phyloP scores from a whole-genome alignment of 1,140 invertebrate genomes.

The Papilio helenus region DNA sequence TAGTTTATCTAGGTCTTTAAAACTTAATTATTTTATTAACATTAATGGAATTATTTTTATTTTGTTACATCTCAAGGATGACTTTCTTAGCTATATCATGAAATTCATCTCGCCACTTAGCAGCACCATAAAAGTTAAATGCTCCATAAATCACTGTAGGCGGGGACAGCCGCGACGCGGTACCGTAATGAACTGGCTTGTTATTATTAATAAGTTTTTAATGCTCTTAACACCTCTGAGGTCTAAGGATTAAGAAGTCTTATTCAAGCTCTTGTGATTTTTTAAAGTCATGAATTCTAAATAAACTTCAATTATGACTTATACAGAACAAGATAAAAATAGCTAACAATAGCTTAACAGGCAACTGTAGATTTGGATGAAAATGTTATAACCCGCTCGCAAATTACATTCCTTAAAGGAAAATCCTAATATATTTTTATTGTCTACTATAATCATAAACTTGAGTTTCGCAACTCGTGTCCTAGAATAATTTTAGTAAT shows the following conservation, averaged over 20 bases:
- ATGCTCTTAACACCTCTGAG: slow-evolving; percentile 36
- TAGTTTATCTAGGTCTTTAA: neutral
- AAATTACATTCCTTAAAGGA: neutral
- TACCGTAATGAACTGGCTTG: slow-evolving; percentile 55
- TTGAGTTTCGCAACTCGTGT: neutral
- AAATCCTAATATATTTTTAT: neutral
- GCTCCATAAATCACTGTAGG: slow-evolving; percentile 60
- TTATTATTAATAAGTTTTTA: slow-evolving; percentile 60
- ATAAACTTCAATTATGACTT: neutral
- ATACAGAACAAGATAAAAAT: neutral
- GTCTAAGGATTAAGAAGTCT: slow-evolving; percentile 6
- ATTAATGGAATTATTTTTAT: slow-evolving; percentile 54
- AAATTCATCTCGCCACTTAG: slow-evolving; percentile 63
- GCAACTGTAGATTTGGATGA: neutral
- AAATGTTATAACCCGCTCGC: neutral
- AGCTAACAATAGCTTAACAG: neutral
- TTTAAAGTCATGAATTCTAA: neutral
- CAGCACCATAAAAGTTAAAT: slow-evolving; percentile 69
- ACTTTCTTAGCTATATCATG: slow-evolving; percentile 51
- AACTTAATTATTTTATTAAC: neutral
- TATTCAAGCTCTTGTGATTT: neutral
- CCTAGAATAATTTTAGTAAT: neutral
- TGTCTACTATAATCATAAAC: neutral
- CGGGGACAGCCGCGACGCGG: slow-evolving; percentile 44
- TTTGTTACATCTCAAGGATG: slow-evolving; percentile 64